Base-by-base conservation (phyloP, 1,140 invertebrate species). In the Pogonognathellus flavescens region DNA sequence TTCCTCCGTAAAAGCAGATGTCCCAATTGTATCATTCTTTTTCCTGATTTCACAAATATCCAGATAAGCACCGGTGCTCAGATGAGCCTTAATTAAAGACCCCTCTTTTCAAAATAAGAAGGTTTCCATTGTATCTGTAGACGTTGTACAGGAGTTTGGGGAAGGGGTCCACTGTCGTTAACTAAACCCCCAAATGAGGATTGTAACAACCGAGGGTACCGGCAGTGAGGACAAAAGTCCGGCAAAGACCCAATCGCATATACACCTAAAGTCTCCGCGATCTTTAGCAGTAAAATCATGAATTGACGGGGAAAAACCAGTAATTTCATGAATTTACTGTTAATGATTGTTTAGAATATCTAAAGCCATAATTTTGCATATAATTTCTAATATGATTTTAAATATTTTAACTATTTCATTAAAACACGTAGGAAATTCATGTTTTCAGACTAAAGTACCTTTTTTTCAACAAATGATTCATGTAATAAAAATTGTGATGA, bases 111-210 rank as follows among this genome's bases (percentile, higher is more conserved):
- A 85, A 11, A 22, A 82, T 62, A 13, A 49, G 16, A 85, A 25
- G 59, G 49, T 66, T 66, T 66, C 62, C 76, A 80, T 82, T 80
- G 85, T 76, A 72, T 25, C 81, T 52, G 5, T 8, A 22, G 85
- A 86, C 13, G 72, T 83, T 31, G 18, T 86, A 70, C 50, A 50
- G 11, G 66, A 86, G 80, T 49, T 72, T 86, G 59, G 85, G 85
- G 85, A 86, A 86, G 85, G 85, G 85, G 85, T 86, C 85, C 85
- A 86, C 85, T 81, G 85, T 60, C 85, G 85, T 86, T 57, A 86
- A 86, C 70, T 86, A 86, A 86, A 86, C 85, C 85, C 85, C 85
- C 80, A 86, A 72, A 83, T 70, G 60, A 86, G 25, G 85, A 86
- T 13, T 60, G 49, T 70, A n/a, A 20, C 52, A 50, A 83, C 20